A percentile compares a stretch with the other conserved stretches of the same genome.
Conservation (phyloP, 2,113 vertebrate genomes). For the Leptodactylus fuscus region DNA sequence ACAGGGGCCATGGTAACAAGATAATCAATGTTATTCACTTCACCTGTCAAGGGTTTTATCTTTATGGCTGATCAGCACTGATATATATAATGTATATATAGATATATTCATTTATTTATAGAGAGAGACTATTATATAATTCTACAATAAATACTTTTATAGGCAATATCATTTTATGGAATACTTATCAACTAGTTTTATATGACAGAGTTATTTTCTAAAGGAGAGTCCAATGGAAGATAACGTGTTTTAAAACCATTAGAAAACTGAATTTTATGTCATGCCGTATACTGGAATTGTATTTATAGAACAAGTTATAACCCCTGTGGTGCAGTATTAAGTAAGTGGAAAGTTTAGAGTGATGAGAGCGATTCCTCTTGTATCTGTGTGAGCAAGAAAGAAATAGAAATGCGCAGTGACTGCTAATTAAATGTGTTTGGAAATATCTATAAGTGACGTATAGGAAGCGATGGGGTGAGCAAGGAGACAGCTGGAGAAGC, state of each 20-base stretch:
- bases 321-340: not conserved
- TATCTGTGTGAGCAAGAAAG: not conserved
- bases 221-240: not conserved
- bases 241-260: not conserved
- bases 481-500: slow-evolving; percentile 33
- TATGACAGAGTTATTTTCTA: not conserved
- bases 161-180: no score
- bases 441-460: slow-evolving; percentile 35
- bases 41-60: no score
- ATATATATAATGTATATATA: no score
- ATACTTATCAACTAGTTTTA: not conserved
- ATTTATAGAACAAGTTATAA: not conserved
- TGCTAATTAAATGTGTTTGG: slow-evolving; percentile 35
- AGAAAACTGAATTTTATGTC: not conserved
- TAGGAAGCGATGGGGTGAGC: slow-evolving; percentile 39
- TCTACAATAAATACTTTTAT: no score
- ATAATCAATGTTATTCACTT: no score
- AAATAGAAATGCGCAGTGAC: slow-evolving; percentile 16
- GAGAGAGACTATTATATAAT: no score
- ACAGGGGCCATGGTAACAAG: no score
- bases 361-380: not conserved
- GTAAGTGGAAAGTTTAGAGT: slow-evolving; percentile 6
- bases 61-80: no score
- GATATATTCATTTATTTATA: no score
- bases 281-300: not conserved